Evolutionary conservation across 2,113 vertebrate genomes (phyloP), one percentile per base, ranked within the genome.

Genomic region (Rhinoderma darwinii): DNA sequence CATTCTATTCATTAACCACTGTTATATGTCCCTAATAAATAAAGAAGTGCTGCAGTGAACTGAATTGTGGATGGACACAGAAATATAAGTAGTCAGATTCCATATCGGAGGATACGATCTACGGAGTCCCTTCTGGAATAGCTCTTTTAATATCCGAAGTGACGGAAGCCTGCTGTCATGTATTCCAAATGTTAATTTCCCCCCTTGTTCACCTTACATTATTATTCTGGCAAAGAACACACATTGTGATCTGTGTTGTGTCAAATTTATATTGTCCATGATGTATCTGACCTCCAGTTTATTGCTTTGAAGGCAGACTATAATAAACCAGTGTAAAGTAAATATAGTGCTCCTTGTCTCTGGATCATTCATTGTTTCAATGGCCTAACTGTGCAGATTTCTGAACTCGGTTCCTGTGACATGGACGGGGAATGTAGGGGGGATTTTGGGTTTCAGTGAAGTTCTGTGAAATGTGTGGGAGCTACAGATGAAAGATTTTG

Each of bases 71-170:
- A n/a, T n/a, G n/a, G n/a, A n/a, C n/a, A n/a, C n/a, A n/a, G n/a
- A 27, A 11, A 11, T 61, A n/a, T 25, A 32, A 66, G 61, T 32
- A 66, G 27, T 17, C 1, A 66, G 27, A 30, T 4, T 11, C 56
- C 12, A n/a, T 10, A 27, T n/a, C 56, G 0, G 5, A 27, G 59
- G 17, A 51, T 51, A 14, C 17, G 1, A 20, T 51, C 50, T 17
- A 20, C 2, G n/a, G 61, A 27, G 22, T n/a, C n/a, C n/a, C 61
- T 30, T 27, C 7, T 5, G 27, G 11, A 63, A 30, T 15, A 66
- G 80, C 25, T 44, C n/a, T 41, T 25, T 66, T 82, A 81, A 81
- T 61, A 82, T 63, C 37, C 5, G 15, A 44, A 44, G 79, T 66
- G 56, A 82, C 44, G 37, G 56, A 82, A 66, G 32, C n/a, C 56